Percentiles rank a stretch among this genome's conserved stretches.
Evolutionary conservation across 2,113 vertebrate species (phyloP).

Genomic region (Potamarius usumacintae): DNA sequence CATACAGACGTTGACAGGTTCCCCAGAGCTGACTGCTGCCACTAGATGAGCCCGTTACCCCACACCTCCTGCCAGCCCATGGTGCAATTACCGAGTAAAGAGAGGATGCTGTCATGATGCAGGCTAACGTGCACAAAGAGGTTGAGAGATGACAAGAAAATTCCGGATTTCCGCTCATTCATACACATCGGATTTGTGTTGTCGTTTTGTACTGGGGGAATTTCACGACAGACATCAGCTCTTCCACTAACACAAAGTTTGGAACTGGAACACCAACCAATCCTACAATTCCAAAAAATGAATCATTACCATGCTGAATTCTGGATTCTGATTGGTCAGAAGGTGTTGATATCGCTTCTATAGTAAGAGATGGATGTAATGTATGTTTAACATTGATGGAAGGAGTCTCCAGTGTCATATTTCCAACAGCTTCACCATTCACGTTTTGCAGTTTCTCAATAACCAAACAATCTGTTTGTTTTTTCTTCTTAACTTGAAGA

Average conservation of each 20-base stretch:
- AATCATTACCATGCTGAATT: background rate
- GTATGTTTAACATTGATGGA: too few species aligned
- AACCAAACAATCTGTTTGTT: background rate
- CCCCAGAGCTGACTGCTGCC: conserved; percentile 62
- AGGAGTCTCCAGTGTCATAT: too few species aligned
- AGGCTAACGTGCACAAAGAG: conserved; percentile 23
- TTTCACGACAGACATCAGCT: background rate
- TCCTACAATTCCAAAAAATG: background rate
- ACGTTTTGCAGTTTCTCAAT: background rate
- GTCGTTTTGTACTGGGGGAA: background rate
- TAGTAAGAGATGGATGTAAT: too few species aligned
- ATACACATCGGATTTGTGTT: background rate
- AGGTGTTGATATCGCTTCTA: too few species aligned
- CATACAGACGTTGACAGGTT: conserved; percentile 66
- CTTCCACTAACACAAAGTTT: background rate
- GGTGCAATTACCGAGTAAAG: conserved; percentile 70
- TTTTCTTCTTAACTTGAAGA: background rate
- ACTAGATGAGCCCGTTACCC: conserved; percentile 70
- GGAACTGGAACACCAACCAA: background rate
- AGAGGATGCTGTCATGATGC: conserved; percentile 61
- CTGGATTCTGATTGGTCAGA: background rate
- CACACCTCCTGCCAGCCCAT: conserved; percentile 68
- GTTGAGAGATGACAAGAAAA: conserved; percentile 32
- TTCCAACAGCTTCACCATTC: background rate
- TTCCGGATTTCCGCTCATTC: conserved; percentile 30